Base-by-base conservation (phyloP, 2,113 vertebrate genomes). In the Mirounga angustirostris region DNA sequence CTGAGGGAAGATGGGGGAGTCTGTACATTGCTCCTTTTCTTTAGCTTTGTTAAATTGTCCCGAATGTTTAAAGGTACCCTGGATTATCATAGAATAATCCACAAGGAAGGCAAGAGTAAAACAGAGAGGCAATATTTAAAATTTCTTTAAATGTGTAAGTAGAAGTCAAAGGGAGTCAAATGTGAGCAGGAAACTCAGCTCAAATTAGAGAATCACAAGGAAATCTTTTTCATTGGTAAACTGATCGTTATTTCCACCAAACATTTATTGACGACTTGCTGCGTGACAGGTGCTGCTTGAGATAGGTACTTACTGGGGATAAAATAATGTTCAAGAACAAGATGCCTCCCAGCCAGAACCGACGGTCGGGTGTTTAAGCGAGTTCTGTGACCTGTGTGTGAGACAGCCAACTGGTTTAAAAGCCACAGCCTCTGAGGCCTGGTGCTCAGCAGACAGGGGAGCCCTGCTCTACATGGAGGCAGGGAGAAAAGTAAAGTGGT, bases 161-260 rank as follows among this genome's bases (percentile, higher is more conserved):
- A 90, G 73, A 92, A 88, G 67, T 90, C 36, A 90, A 84, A 40
- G 63, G 26, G 16, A 84, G 54, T 93, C 50, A 85, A 61, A 93
- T n/a, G 33, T 92, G 92, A 96, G 79, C 58, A 93, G 86, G 93
- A 88, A 95, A 82, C 59, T 82, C 40, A 36, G 40, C 80, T 95
- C 36, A 69, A 71, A 67, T 97, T 82, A 91, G 78, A 89, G 67
- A 91, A 95, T 86, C n/a, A 33, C 30, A 67, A 95, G n/a, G 36
- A 83, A 95, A 95, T 50, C 69, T 59, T 79, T 76, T 71, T 67
- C 19, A 11, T 97, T 84, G 54, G 73, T 63, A 81, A 88, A 43
- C 76, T 21, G 33, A 50, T 96, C 61, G 24, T 96, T 81, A 95
- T 96, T 96, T 76, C 83, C 90, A 84, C 24, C 40, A 2, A 10